These are phyloP conservation scores for Bimastos eiseni DNA, from an alignment of 2,888 invertebrate species.

Conservation along the genomic window DNA sequence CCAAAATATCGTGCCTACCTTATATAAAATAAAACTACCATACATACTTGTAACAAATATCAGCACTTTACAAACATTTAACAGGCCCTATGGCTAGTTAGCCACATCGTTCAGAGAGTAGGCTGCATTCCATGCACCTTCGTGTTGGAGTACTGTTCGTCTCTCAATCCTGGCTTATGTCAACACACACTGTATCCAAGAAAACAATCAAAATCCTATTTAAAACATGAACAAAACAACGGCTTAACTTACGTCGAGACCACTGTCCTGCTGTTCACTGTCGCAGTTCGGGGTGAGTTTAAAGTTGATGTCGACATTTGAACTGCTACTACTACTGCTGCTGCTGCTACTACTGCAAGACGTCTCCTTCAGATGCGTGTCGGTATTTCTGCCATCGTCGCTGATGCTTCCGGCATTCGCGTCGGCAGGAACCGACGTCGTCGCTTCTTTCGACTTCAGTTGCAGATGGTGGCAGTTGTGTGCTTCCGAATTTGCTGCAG, in stretches of 20 bases:
- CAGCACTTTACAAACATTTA: no score
- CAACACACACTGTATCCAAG: no score
- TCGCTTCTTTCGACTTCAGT: not conserved
- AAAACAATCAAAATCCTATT: not conserved
- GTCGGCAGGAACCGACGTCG: not conserved
- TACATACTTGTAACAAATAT: no score
- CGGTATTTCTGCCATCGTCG: slow-evolving; percentile 9
- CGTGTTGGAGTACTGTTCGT: no score
- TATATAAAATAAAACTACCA: no score
- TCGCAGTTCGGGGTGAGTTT: slow-evolving; percentile 18
- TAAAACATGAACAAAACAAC: not conserved
- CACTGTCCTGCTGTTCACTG: slow-evolving; percentile 24
- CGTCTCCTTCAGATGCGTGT: slow-evolving; percentile 19
- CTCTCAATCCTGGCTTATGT: no score
- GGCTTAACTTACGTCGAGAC: not conserved
- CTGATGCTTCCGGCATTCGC: not conserved
- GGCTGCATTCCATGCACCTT: no score
- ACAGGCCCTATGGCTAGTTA: no score
- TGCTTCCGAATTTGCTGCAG: not conserved
- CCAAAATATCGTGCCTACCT: no score
- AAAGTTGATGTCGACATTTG: not conserved
- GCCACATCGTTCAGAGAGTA: no score
- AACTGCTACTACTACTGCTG: not conserved
- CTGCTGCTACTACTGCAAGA: not conserved
- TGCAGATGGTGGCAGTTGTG: not conserved